These are phyloP conservation scores for Otolemur crassicaudatus DNA, from an alignment of 2,797 vertebrate species.

Conservation along the genomic window DNA sequence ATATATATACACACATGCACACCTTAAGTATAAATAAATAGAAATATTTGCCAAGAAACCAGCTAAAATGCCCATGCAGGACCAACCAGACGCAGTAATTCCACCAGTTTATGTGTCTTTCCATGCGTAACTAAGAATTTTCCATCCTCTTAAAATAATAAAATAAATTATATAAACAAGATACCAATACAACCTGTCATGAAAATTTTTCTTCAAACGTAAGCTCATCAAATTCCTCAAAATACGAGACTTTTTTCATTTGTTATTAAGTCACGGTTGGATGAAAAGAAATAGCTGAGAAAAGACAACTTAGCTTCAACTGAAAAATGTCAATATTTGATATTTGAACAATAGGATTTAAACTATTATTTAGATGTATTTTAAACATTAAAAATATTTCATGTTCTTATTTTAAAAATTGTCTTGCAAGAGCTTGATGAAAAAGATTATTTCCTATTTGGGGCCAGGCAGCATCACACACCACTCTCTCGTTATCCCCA, in stretches of 20 bases:
- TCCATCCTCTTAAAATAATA: not conserved
- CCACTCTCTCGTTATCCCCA: rapidly evolving
- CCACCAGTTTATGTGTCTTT: not conserved
- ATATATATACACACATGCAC: too few species aligned
- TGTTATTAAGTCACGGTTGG: not conserved
- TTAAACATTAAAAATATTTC: not conserved
- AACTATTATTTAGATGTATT: not conserved
- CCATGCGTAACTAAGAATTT: not conserved
- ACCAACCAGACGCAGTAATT: not conserved
- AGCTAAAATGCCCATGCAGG: not conserved
- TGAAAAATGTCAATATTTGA: not conserved
- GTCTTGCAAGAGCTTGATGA: not conserved
- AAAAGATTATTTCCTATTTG: not conserved
- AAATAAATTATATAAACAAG: not conserved
- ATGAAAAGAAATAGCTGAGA: not conserved
- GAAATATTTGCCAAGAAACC: not conserved
- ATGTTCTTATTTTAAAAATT: not conserved
- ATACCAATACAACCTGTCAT: not conserved
- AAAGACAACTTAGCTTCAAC: not conserved
- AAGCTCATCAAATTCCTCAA: constrained; percentile 29
- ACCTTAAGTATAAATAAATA: not conserved
- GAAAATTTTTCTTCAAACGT: constrained; percentile 19
- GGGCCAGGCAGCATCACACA: not conserved
- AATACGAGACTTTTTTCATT: not conserved
- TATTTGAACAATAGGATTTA: not conserved